Evolutionary conservation across 1,140 invertebrate species (phyloP), one percentile per base, ranked within the genome.

Genomic region (Liolophura sinensis): DNA sequence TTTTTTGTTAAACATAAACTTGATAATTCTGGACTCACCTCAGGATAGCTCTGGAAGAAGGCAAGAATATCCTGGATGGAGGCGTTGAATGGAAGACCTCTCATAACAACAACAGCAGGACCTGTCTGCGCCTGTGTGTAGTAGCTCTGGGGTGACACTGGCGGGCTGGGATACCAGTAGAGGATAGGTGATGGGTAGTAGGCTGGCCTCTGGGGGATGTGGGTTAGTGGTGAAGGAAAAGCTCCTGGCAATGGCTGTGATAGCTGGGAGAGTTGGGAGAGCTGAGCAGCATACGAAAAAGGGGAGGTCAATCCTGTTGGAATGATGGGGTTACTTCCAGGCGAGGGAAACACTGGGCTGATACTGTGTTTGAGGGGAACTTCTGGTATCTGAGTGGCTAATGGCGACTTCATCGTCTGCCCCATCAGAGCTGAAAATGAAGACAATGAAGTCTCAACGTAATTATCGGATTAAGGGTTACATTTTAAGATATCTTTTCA

Each of bases 121-220:
- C 82, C 72, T 68, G 85, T 76, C 89, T 86, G 75, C 86, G 86
- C 73, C 16, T 27, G 46, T 69, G 88, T 88, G 80, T 91, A 93
- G 82, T 93, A 93, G 72, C 91, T 94, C 76, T 82, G 80, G 12
- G 93, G 93, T 48, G 93, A 95, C 1, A 96, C 92, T 0, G 94
- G 94, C 48, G 93, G 93, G 70, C 93, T 95, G 16, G 94, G 93
- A 85, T 96, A 96, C 93, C 93, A 95, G 84, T 82, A 82, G 64
- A 82, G 74, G 47, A 82, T 81, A 55, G 77, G 79, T 40, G 31
- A 40, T 52, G 78, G 79, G 59, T 75, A 76, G 65, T 70, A 75
- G 51, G 78, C 56, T 24, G 76, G 73, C 52, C 52, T 66, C 60
- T 62, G 68, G 67, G 40, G 63, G 52, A 47, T 58, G 58, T 22